A percentile compares a stretch with the other conserved stretches of the same genome.
Conservation (phyloP, 2,888 invertebrate genomes). For the Syrista parreyssii region DNA sequence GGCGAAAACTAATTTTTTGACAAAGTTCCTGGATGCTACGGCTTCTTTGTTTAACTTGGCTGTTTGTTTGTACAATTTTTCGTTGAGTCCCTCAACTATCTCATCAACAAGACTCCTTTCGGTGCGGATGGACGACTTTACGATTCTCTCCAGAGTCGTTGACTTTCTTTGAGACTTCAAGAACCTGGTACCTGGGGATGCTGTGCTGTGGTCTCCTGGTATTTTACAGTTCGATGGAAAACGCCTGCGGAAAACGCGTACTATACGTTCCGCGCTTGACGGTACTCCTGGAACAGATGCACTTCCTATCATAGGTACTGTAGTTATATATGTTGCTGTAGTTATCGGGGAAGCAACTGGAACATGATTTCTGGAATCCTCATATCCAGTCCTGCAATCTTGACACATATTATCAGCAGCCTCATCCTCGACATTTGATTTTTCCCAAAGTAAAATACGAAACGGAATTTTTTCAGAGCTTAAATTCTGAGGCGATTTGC, state of each 20-base stretch:
- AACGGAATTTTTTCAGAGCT: background rate
- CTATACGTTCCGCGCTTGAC: background rate
- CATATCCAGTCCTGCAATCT: background rate
- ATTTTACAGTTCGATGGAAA: background rate
- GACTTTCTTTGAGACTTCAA: slow-evolving; percentile 37
- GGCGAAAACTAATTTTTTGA: slow-evolving; percentile 35
- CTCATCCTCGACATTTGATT: background rate
- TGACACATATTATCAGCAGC: background rate
- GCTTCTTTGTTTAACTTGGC: background rate
- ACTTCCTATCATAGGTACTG: background rate
- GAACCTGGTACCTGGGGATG: slow-evolving; percentile 24
- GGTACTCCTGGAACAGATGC: background rate
- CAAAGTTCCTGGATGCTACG: slow-evolving; percentile 32
- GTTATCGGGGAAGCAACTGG: background rate
- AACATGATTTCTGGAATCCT: background rate
- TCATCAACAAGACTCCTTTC: slow-evolving; percentile 34
- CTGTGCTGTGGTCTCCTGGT: background rate
- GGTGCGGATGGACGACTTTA: slow-evolving; percentile 18
- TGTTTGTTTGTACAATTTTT: slow-evolving; percentile 17
- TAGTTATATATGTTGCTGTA: background rate
- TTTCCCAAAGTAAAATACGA: background rate
- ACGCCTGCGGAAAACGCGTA: background rate
- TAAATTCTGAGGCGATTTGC: background rate
- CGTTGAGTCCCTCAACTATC: slow-evolving; percentile 40
- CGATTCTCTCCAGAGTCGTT: slow-evolving; percentile 33